Evolutionary conservation across 1,140 invertebrate genomes (phyloP).

Genomic region (Amphibalanus amphitrite): DNA sequence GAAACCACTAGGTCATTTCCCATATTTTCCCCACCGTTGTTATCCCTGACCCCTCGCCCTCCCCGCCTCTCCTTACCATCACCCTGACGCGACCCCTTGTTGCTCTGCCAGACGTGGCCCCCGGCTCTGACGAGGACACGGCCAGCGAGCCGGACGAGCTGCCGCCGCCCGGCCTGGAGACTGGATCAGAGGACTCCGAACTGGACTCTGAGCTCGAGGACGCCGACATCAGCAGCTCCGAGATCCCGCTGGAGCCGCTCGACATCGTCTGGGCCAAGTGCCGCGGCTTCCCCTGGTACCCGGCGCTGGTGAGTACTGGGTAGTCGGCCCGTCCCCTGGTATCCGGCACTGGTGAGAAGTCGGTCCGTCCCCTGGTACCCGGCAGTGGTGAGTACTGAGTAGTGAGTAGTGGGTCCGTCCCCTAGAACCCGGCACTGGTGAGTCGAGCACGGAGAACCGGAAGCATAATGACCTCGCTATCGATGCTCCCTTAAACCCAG

Average conservation of each 20-base stretch:
- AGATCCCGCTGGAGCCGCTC: conserved; percentile 45
- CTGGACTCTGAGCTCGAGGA: conserved; percentile 18
- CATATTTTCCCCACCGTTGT: no score
- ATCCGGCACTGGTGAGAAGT: no score
- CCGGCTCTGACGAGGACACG: conserved; percentile 25
- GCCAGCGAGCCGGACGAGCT: conserved; percentile 24
- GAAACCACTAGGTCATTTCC: no score
- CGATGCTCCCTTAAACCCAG: no score
- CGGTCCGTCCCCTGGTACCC: no score
- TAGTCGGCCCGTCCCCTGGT: no score
- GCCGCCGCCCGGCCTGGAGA: conserved; percentile 10
- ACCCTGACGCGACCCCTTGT: background rate
- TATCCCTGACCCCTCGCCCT: no score
- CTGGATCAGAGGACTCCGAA: conserved; percentile 16
- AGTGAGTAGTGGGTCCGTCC: no score
- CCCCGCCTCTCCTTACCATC: background rate
- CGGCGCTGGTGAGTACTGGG: conserved; percentile 46
- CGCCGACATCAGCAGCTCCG: conserved; percentile 15
- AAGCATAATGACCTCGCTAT: no score
- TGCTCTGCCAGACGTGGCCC: conserved; percentile 18
- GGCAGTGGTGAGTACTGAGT: no score
- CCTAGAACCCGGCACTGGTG: no score
- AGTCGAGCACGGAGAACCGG: no score
- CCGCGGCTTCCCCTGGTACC: conserved; percentile 91
- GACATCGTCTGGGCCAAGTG: conserved; percentile 95